Base-by-base conservation (phyloP, 1,140 invertebrate genomes). In the Neodiprion virginianus region DNA sequence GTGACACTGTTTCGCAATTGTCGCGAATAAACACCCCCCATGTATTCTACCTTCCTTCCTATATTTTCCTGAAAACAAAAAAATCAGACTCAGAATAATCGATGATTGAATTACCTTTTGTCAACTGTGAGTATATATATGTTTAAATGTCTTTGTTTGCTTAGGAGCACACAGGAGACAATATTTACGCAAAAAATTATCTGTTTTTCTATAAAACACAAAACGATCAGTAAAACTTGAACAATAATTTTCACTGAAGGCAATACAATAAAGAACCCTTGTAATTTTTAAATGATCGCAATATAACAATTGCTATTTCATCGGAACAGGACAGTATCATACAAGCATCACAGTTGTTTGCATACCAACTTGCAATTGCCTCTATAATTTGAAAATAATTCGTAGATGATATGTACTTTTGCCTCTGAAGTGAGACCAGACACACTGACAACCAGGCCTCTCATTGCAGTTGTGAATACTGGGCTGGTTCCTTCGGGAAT, bases 401-500 rank as follows among this genome's bases (percentile, higher is more conserved):
- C 11, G 53, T n/a, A n/a, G n/a, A 61, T 0, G 3, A 61, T 61
- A 61, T 8, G 75, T 86, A 93, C 94, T 87, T 95, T 95, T 69
- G 87, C 85, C 66, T 88, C 80, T 79, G 89, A 89, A 53, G 88
- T 85, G 48, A 97, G 88, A 67, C 93, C 93, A 69, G 95, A 95
- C 70, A 93, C 92, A 9, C 93, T 93, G 48, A 97, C 87, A 8
- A 93, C 88, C 4, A 96, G 82, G 71, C 92, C 92, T 79, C 92
- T 91, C 96, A 97, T 96, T 0, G 95, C 93, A 53, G 95, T 91
- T 40, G 93, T 95, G 80, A 92, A 95, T 11, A 96, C 90, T n/a
- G 96, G 95, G 79, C 91, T 92, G 1, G 88, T 90, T 17, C 92
- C 93, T 75, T 92, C 90, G 0, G 96, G 96, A 74, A 97, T 93